Evolutionary conservation across 2,888 invertebrate genomes (phyloP).

Genomic region (Cabera pusaria): DNA sequence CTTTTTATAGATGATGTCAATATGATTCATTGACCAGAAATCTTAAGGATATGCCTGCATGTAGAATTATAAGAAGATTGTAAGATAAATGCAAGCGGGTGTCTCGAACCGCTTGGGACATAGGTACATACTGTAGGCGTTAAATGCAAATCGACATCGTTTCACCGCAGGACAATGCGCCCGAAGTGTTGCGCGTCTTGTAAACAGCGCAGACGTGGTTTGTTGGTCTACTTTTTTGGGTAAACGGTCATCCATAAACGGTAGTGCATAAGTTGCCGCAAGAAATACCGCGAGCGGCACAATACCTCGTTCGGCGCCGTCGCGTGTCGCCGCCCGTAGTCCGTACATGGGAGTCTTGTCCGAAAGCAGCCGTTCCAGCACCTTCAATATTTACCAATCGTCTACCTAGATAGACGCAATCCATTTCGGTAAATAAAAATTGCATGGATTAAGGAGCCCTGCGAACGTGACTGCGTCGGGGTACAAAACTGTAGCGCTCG

Average conservation of each 20-base stretch:
- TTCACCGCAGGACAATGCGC: constrained; percentile 76
- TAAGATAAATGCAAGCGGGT: constrained; percentile 57
- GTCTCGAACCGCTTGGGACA: constrained; percentile 35
- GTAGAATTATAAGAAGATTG: constrained; percentile 30
- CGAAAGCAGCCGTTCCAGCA: constrained; percentile 60
- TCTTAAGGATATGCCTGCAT: no score
- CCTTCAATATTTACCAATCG: constrained; percentile 55
- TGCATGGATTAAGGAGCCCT: constrained; percentile 43
- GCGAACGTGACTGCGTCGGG: constrained; percentile 20
- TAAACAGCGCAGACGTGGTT: constrained; percentile 74
- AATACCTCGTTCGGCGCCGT: constrained; percentile 64
- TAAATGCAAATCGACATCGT: constrained; percentile 73
- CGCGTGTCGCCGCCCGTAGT: background rate
- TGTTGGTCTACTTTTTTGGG: constrained; percentile 81
- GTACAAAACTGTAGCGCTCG: constrained; percentile 24
- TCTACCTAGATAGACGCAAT: constrained; percentile 35
- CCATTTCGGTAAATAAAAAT: constrained; percentile 55
- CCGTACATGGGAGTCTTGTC: constrained; percentile 68
- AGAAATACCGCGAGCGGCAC: constrained; percentile 68
- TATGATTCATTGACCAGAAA: constrained; percentile 30
- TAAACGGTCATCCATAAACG: constrained; percentile 76
- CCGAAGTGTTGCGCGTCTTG: constrained; percentile 73
- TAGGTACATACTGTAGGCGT: constrained; percentile 57
- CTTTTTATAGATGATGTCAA: no score
- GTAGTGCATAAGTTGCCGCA: constrained; percentile 71